Evolutionary conservation across 2,113 vertebrate species (phyloP), one percentile per base, ranked within the genome.

Genomic region (Uria aalge): DNA sequence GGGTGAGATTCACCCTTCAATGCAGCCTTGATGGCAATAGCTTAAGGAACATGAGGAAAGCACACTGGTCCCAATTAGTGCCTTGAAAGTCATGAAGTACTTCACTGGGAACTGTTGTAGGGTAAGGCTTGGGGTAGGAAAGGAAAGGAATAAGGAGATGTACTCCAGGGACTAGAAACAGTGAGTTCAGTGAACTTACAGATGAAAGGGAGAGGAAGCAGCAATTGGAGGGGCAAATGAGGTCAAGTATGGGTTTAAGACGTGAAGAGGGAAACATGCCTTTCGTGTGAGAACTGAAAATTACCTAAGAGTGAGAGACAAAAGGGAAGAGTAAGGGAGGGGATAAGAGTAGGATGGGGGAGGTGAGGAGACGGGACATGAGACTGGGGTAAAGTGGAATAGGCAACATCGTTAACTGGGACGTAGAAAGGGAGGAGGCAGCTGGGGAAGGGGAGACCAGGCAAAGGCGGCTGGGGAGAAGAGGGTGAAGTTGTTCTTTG

Each of bases 331-430:
- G 17, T 74, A 40, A 80, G 17, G 15, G 18, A 48, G 17, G 7
- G n/a, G 5, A 18, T 26, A 60, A 72, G 69, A 53, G 56, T 22
- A 68, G 16, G 10, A 17, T 48, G 43, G 20, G 38, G 56, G 26
- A 74, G n/a, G 50, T 26, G 57, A 36, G 30, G 41, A 83, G 67
- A 41, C 59, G 27, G 22, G 43, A 74, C 1, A 2, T 64, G 77
- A 50, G 24, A 30, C 0, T 73, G 62, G 18, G 0, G 0, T 43
- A 57, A 76, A 80, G 36, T 23, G 22, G 59, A 74, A 24, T 11
- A 62, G 38, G 45, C 75, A 73, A 26, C 7, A 4, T 22, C 55
- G 78, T n/a, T 77, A 43, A 56, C 36, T 77, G 60, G 36, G 38
- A 66, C 27, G 17, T 3, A 78, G 48, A 82, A 67, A 72, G 15